Conservation (phyloP, 2,888 invertebrate species). For the Harmothoe impar region DNA sequence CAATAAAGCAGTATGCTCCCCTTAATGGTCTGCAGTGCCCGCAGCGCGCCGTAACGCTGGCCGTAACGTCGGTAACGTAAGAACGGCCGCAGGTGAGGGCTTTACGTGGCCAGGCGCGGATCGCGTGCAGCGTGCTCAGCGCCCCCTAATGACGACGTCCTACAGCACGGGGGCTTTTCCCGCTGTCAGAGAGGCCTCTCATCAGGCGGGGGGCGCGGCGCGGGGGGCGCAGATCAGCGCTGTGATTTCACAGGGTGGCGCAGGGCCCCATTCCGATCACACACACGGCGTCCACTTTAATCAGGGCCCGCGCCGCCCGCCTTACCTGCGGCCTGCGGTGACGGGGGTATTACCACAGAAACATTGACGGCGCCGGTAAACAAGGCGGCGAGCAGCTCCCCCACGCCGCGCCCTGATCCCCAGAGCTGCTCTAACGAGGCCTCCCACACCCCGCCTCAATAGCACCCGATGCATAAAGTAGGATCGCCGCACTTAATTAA, state of each 20-base stretch:
- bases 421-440: slow-evolving; percentile 39
- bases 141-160: neutral
- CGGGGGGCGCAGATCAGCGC: neutral
- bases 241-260: slow-evolving; percentile 31
- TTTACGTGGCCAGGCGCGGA: neutral
- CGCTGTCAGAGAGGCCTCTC: slow-evolving; percentile 22
- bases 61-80: slow-evolving; percentile 7
- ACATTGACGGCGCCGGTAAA: slow-evolving; percentile 45
- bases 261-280: slow-evolving; percentile 30
- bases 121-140: slow-evolving; percentile 5
- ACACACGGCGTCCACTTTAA: slow-evolving; percentile 48
- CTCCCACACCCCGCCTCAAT: slow-evolving; percentile 34
- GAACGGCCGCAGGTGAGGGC: slow-evolving; percentile 3
- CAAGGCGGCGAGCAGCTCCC: slow-evolving; percentile 41
- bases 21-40: too few relatives aligned
- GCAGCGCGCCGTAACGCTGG: neutral
- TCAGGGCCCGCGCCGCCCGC: neutral
- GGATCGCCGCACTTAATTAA: slow-evolving; percentile 50
- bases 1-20: too few relatives aligned
- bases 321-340: slow-evolving; percentile 20
- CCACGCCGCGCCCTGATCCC: neutral
- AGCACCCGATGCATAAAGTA: slow-evolving; percentile 43
- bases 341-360: slow-evolving; percentile 19
- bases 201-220: neutral
- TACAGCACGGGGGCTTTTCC: slow-evolving; percentile 15